Conservation (phyloP, 1,140 invertebrate genomes). For the Leptonema lineaticorne region DNA sequence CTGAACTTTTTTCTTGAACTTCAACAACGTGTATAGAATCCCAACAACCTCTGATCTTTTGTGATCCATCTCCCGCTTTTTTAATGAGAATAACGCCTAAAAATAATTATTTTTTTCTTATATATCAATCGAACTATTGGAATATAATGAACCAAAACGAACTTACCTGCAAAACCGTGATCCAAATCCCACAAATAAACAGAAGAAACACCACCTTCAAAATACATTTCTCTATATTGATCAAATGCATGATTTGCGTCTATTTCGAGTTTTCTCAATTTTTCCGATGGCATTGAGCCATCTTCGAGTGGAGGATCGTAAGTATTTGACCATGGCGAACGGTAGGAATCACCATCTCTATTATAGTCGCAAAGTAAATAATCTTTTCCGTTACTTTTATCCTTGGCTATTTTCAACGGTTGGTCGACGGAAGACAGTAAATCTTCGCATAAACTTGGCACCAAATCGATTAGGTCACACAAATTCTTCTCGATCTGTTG, state of each 20-base stretch:
- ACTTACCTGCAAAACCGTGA: slow-evolving; percentile 89
- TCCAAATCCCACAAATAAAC: slow-evolving; percentile 99
- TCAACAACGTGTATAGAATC: slow-evolving; percentile 99
- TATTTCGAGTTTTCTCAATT: slow-evolving; percentile 92
- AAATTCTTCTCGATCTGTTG: slow-evolving; percentile 99
- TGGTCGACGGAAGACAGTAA: slow-evolving; percentile 97
- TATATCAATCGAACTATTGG: background rate
- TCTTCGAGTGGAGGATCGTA: slow-evolving; percentile 98
- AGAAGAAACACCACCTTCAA: slow-evolving; percentile 98
- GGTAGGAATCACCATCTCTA: slow-evolving; percentile 98
- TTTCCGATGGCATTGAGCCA: slow-evolving; percentile 97
- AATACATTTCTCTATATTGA: slow-evolving; percentile 99
- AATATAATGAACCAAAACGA: background rate
- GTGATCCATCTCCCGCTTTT: slow-evolving; percentile 93
- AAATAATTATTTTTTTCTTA: slow-evolving; percentile 16
- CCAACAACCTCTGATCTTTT: slow-evolving; percentile 99
- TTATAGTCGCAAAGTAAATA: slow-evolving; percentile 99
- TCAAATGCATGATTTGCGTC: slow-evolving; percentile 99
- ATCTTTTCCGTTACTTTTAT: slow-evolving; percentile 92
- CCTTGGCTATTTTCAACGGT: slow-evolving; percentile 95
- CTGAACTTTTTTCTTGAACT: slow-evolving; percentile 93
- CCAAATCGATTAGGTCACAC: slow-evolving; percentile 95
- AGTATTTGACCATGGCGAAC: slow-evolving; percentile 98
- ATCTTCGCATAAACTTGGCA: slow-evolving; percentile 94
- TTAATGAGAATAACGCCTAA: slow-evolving; percentile 97